Evolutionary conservation across 2,113 vertebrate genomes (phyloP).

Genomic region (Herpetotheres cachinnans): DNA sequence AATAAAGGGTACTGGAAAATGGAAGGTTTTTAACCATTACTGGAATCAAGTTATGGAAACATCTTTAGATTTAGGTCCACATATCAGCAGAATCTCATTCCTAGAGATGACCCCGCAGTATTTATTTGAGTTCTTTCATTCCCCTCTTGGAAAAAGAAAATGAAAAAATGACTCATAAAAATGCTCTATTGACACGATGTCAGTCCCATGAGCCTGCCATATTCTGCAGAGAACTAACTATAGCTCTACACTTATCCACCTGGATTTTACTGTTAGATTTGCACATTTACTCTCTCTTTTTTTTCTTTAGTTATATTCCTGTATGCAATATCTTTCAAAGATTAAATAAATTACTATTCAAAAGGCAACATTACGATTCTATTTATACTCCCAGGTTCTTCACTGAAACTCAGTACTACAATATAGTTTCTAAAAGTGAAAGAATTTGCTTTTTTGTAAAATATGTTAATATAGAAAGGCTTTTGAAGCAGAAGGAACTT

Average conservation of each 20-base stretch:
- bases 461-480: background rate
- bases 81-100: background rate
- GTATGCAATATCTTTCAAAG: background rate
- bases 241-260: background rate
- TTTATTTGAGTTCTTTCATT: background rate
- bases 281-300: background rate
- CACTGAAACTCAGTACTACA: background rate
- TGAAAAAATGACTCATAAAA: background rate
- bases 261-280: background rate
- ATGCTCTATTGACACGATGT: background rate
- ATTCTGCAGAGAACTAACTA: background rate
- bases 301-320: background rate
- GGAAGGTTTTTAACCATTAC: background rate
- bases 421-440: background rate
- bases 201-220: background rate
- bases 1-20: background rate
- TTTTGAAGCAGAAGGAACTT: conserved; percentile 1
- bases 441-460: background rate
- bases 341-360: background rate
- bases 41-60: background rate
- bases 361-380: background rate
- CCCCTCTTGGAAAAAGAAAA: background rate
- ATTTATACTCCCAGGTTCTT: background rate
- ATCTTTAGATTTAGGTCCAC: background rate
- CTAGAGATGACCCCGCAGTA: background rate